Percentiles rank a stretch among this genome's conserved stretches.
phyloP scores from a whole-genome alignment of 2,797 vertebrate species.

The Mus caroli region DNA sequence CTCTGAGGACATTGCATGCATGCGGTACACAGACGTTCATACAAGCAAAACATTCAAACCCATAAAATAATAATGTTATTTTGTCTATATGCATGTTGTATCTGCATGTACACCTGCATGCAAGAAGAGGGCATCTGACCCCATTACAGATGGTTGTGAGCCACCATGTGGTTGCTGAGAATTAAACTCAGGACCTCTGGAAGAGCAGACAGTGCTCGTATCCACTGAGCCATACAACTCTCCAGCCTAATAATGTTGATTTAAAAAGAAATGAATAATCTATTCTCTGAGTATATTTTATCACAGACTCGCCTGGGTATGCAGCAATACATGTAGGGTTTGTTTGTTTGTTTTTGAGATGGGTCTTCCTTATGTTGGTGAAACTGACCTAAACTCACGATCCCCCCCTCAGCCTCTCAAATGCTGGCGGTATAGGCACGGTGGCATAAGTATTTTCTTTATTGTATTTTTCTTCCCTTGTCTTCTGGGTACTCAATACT shows the following conservation, averaged over 20 bases:
- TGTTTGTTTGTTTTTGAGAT: neutral
- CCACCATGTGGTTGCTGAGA: too few species aligned
- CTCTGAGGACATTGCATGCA: neutral
- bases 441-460: conserved; percentile 1
- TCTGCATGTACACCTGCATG: too few species aligned
- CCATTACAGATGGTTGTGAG: too few species aligned
- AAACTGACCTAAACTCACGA: neutral
- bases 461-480: conserved; percentile 19
- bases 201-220: too few species aligned
- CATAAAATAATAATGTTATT: neutral
- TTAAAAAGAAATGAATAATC: conserved; percentile 3
- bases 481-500: neutral
- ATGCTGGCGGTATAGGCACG: neutral
- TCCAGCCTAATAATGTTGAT: neutral
- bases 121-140: too few species aligned
- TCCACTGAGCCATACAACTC: too few species aligned
- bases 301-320: neutral
- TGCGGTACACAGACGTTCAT: neutral
- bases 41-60: neutral
- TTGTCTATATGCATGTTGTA: too few species aligned
- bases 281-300: neutral
- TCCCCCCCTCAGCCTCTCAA: neutral
- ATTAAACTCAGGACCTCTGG: too few species aligned
- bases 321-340: neutral
- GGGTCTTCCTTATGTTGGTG: neutral